phyloP scores from a whole-genome alignment of 2,888 invertebrate species.

The Sussaba pulchella region DNA sequence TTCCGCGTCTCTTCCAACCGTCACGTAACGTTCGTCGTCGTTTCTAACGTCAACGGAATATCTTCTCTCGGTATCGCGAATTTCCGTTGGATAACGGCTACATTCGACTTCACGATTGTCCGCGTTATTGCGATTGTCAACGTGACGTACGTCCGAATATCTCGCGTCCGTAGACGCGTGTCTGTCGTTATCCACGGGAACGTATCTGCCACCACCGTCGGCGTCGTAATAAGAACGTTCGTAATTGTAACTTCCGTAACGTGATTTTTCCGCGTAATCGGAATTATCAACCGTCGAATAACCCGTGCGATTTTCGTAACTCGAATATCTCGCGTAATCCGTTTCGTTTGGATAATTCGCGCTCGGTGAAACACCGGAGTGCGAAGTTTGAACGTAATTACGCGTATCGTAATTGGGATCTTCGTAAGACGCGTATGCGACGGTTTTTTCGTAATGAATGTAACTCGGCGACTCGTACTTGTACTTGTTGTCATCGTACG shows the following conservation, averaged over 20 bases:
- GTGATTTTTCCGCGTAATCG: slow-evolving; percentile 76
- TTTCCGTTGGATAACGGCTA: slow-evolving; percentile 72
- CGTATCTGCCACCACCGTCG: slow-evolving; percentile 74
- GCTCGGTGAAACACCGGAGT: slow-evolving; percentile 53
- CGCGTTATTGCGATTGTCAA: slow-evolving; percentile 52
- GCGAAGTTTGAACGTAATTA: slow-evolving; percentile 69
- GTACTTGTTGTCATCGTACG: slow-evolving; percentile 82
- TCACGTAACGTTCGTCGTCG: slow-evolving; percentile 73
- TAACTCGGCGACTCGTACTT: slow-evolving; percentile 76
- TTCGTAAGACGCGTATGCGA: slow-evolving; percentile 73
- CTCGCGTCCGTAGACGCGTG: slow-evolving; percentile 61
- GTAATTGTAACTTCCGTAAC: slow-evolving; percentile 77
- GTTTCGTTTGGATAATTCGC: slow-evolving; percentile 73
- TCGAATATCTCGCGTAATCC: slow-evolving; percentile 76
- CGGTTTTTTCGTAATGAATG: slow-evolving; percentile 74
- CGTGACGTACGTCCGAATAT: slow-evolving; percentile 69
- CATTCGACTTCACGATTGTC: slow-evolving; percentile 75
- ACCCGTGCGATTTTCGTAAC: slow-evolving; percentile 71
- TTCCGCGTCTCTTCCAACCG: slow-evolving; percentile 74
- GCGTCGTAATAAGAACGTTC: slow-evolving; percentile 68
- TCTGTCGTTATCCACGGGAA: slow-evolving; percentile 70
- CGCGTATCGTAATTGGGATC: slow-evolving; percentile 75
- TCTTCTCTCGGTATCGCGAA: slow-evolving; percentile 73
- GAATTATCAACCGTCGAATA: slow-evolving; percentile 69
- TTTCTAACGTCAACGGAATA: slow-evolving; percentile 71